Evolutionary conservation across 2,888 invertebrate genomes (phyloP).

Genomic region (Trimorus sp.): DNA sequence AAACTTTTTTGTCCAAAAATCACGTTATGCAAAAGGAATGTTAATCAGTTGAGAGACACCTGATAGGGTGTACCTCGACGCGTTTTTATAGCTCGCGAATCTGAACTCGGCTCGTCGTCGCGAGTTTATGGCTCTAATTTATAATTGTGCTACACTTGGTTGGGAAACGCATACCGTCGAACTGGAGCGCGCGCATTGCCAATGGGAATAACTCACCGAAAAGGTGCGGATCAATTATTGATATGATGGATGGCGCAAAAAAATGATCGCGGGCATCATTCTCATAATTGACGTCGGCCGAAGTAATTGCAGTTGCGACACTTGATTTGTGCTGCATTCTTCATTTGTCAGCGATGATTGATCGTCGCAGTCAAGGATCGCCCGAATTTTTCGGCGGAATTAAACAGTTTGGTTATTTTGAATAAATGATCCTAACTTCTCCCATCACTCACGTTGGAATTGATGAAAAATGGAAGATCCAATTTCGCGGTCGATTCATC

Average conservation of each 20-base stretch:
- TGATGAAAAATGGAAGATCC: too few relatives aligned
- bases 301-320: conserved; percentile 49
- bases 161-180: conserved; percentile 5
- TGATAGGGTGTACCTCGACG: too few relatives aligned
- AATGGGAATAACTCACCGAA: conserved; percentile 14
- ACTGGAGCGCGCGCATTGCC: background rate
- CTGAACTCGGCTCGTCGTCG: background rate
- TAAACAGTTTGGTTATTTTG: background rate
- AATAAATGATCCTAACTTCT: too few relatives aligned
- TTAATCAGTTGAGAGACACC: too few relatives aligned
- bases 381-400: background rate
- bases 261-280: conserved; percentile 35
- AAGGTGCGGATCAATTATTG: conserved; percentile 53
- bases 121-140: conserved; percentile 6
- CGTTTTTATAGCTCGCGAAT: too few relatives aligned
- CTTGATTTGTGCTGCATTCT: conserved; percentile 45
- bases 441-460: too few relatives aligned
- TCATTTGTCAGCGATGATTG: conserved; percentile 43
- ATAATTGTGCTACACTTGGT: background rate
- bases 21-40: too few relatives aligned
- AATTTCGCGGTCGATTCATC: too few relatives aligned
- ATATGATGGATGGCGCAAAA: conserved; percentile 51
- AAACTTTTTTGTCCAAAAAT: too few relatives aligned
- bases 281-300: conserved; percentile 39
- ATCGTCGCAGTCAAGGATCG: background rate